Conservation (phyloP, 2,113 vertebrate species). For the Puntigrus tetrazona region DNA sequence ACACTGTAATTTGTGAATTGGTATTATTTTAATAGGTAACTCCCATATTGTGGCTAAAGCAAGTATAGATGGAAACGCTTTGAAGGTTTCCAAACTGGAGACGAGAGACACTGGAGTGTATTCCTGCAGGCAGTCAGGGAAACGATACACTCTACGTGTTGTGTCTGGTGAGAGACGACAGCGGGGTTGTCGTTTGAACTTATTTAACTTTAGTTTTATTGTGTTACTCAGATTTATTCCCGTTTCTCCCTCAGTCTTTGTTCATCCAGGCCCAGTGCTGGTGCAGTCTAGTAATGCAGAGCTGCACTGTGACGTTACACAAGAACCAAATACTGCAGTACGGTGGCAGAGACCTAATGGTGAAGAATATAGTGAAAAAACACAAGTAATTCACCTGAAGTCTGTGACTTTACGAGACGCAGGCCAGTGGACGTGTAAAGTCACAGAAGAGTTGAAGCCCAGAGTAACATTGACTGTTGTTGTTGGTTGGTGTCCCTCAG, state of each 20-base stretch:
- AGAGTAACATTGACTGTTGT: slow-evolving; percentile 1
- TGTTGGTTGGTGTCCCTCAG: slow-evolving; percentile 34
- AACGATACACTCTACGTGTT: slow-evolving; percentile 5
- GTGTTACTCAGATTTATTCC: neutral
- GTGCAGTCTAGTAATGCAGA: neutral
- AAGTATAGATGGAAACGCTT: rapidly evolving
- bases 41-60: rapidly evolving
- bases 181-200: neutral
- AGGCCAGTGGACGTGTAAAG: slow-evolving; percentile 20
- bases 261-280: neutral
- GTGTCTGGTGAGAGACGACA: slow-evolving; percentile 58
- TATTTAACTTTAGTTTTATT: neutral
- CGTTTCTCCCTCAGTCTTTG: slow-evolving; percentile 48
- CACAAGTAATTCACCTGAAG: neutral
- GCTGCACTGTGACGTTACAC: slow-evolving; percentile 56
- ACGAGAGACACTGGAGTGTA: slow-evolving; percentile 56
- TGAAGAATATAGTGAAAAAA: rapidly evolving
- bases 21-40: neutral
- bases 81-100: neutral
- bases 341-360: slow-evolving; percentile 47
- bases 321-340: rapidly evolving
- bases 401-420: neutral
- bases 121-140: neutral
- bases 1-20: neutral
- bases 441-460: neutral